Evolutionary conservation across 2,113 vertebrate species (phyloP).

Genomic region (Nestor notabilis): DNA sequence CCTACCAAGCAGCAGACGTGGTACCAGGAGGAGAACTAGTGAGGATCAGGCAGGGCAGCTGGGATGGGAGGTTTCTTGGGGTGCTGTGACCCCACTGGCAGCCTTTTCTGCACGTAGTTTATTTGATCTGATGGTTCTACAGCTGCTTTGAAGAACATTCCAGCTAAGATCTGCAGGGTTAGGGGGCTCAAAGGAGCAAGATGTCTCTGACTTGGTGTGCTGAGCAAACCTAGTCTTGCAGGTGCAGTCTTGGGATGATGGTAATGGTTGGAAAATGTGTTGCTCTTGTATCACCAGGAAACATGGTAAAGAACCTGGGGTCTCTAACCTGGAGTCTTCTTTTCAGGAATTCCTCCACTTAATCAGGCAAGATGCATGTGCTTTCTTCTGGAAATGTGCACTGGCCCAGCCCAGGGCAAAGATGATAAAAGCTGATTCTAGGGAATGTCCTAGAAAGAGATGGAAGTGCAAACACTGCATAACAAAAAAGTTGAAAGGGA

Average conservation of each 20-base stretch:
- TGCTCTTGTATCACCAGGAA: not conserved
- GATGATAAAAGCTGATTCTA: not conserved
- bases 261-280: not conserved
- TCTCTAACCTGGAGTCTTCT: not conserved
- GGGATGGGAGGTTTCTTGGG: not conserved
- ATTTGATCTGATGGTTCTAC: not conserved
- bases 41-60: not conserved
- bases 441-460: not conserved
- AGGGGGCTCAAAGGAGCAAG: not conserved
- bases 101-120: not conserved
- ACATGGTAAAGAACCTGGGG: not conserved
- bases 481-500: not conserved
- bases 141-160: not conserved
- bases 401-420: not conserved
- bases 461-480: not conserved
- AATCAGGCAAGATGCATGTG: fast-evolving
- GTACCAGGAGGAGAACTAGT: not conserved
- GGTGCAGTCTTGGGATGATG: not conserved
- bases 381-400: not conserved
- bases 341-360: not conserved
- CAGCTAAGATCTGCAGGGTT: not conserved
- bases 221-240: not conserved
- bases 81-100: not conserved
- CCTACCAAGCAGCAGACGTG: not conserved
- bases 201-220: not conserved